phyloP scores from a whole-genome alignment of 2,888 invertebrate species.

The Hydroisotoma schaefferi region DNA sequence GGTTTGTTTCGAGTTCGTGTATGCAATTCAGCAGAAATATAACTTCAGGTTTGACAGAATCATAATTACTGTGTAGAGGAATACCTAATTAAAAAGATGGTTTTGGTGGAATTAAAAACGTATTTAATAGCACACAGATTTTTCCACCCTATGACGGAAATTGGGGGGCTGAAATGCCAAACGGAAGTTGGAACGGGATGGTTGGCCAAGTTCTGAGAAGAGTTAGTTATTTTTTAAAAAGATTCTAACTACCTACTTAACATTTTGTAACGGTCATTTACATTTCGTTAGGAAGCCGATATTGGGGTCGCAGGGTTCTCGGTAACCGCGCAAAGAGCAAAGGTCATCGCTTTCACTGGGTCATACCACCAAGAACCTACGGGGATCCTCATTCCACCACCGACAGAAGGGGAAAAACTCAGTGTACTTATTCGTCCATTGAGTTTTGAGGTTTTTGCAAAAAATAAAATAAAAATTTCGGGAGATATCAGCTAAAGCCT shows the following conservation, averaged over 20 bases:
- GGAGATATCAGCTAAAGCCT: too few relatives aligned
- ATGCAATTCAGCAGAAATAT: constrained; percentile 34
- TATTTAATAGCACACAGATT: constrained; percentile 19
- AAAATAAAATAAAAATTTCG: too few relatives aligned
- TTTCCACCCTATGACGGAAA: constrained; percentile 41
- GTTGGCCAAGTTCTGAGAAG: constrained; percentile 40
- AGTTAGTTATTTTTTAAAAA: too few relatives aligned
- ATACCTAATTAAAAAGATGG: background rate
- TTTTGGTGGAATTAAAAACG: background rate
- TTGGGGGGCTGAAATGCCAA: constrained; percentile 35
- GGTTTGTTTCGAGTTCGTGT: constrained; percentile 42
- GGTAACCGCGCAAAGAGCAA: constrained; percentile 39
- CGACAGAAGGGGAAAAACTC: constrained; percentile 41
- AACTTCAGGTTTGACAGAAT: constrained; percentile 43
- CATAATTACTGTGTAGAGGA: background rate
- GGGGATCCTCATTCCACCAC: constrained; percentile 46
- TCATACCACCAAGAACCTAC: constrained; percentile 43
- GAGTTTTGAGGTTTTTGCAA: constrained; percentile 27
- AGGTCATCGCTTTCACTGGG: constrained; percentile 39
- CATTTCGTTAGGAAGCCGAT: constrained; percentile 36
- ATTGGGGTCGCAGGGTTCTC: constrained; percentile 44
- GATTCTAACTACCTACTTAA: constrained; percentile 5
- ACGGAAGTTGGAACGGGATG: constrained; percentile 48
- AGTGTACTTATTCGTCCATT: constrained; percentile 45
- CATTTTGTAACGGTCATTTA: background rate